Evolutionary conservation across 2,888 invertebrate genomes (phyloP), one percentile per base, ranked within the genome.

Genomic region (Mythimna vitellina): DNA sequence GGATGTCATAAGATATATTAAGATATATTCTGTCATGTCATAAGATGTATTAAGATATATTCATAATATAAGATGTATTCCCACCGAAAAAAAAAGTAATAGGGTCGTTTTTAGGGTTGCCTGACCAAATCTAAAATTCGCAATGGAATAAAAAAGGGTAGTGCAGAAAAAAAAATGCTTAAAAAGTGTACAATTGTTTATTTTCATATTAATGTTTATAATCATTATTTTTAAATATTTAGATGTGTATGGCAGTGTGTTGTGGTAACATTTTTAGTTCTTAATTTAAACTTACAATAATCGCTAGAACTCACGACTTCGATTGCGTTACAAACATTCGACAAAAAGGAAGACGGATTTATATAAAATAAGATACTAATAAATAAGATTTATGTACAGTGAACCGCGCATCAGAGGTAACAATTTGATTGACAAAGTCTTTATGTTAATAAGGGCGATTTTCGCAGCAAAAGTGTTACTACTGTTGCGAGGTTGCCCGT

Each of bases 161-260:
- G 6, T 46, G 20, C 20, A 46, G 46, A 32, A 25, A 77, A 76
- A 84, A 83, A 88, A 82, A 76, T 57, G 42, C 76, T 77, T 78
- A 72, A 66, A 74, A 81, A 75, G 85, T 86, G 79, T 86, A 86
- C 81, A 85, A 77, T 86, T 76, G 78, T 87, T 81, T 85, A 87
- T 83, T 85, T 80, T 73, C 76, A 71, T 82, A 87, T 72, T 82
- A 87, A 81, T 83, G 73, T 76, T 70, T 54, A 76, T 77, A 71
- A 76, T 79, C 32, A 82, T 83, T 78, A 82, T 71, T 65, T 75
- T 56, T 64, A 78, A 82, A 79, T 76, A 86, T 72, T 82, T 60
- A 78, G 77, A 72, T 71, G 68, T 71, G 76, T 86, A 86, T 86
- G 85, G 85, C 85, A 86, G 85, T 86, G 87, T 83, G 72, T 81